A percentile compares a stretch with the other conserved stretches of the same genome.
phyloP scores from a whole-genome alignment of 2,797 vertebrate genomes.

The Cryptoblepharus egeriae region DNA sequence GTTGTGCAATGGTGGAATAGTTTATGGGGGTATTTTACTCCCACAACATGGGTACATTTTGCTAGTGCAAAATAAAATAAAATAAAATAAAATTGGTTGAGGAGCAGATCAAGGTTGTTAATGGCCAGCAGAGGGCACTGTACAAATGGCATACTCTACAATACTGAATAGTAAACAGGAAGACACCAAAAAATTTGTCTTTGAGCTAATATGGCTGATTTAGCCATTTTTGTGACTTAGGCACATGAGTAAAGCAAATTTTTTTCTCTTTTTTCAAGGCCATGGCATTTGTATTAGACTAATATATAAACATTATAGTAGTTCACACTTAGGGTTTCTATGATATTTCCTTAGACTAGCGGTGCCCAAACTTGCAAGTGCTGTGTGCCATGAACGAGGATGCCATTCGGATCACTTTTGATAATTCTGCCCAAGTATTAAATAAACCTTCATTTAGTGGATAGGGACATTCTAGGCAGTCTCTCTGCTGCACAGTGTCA shows the following conservation, averaged over 20 bases:
- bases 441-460: no score
- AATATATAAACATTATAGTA: constrained; percentile 6
- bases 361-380: no score
- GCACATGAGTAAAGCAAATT: not conserved
- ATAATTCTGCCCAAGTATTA: no score
- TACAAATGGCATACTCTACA: not conserved
- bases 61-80: no score
- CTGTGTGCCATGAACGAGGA: no score
- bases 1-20: no score
- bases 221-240: constrained; percentile 7
- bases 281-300: not conserved
- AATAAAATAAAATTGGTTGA: not conserved
- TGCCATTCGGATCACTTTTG: no score
- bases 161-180: not conserved
- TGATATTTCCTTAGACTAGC: constrained; percentile 1
- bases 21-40: no score
- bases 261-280: not conserved
- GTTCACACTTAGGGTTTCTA: not conserved
- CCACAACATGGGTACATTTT: no score
- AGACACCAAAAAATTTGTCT: not conserved
- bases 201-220: not conserved
- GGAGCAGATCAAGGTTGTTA: not conserved
- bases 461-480: no score
- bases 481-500: no score
- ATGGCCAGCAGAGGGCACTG: constrained; percentile 67